Evolutionary conservation across 2,888 invertebrate species (phyloP).

Genomic region (Agriopis leucophaearia): DNA sequence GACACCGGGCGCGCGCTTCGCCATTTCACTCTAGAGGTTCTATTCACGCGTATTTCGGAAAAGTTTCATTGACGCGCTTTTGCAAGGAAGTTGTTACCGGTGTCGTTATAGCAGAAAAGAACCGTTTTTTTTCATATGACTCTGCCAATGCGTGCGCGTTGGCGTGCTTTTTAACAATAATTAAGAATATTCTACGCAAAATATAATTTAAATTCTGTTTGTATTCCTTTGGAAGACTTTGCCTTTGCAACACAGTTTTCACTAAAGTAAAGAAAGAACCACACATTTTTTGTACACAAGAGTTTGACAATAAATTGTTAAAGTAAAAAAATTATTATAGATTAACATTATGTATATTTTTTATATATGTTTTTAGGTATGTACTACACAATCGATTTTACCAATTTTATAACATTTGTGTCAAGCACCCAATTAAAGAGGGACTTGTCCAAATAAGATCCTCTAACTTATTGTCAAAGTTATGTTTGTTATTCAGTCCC

Average conservation of each 20-base stretch:
- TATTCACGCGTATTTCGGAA: conserved; percentile 65
- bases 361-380: too few species aligned
- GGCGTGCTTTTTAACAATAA: not conserved
- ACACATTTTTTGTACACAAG: too few species aligned
- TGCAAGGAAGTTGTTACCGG: conserved; percentile 75
- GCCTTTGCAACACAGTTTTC: too few species aligned
- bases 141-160: not conserved
- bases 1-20: conserved; percentile 40
- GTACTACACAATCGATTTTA: not conserved
- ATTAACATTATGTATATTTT: too few species aligned
- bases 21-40: conserved; percentile 14
- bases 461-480: conserved; percentile 27
- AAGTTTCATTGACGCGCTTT: conserved; percentile 69
- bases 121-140: not conserved
- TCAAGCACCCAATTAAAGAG: conserved; percentile 10
- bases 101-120: conserved; percentile 55
- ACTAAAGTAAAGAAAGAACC: too few species aligned
- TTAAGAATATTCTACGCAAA: not conserved
- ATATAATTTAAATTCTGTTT: too few species aligned
- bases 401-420: not conserved
- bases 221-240: too few species aligned
- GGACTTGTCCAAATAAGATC: conserved; percentile 9
- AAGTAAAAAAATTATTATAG: too few species aligned
- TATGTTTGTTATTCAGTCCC: conserved; percentile 23
- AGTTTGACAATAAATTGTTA: too few species aligned